Evolutionary conservation across 2,113 vertebrate species (phyloP), one percentile per base, ranked within the genome.

Genomic region (Falco punctatus): DNA sequence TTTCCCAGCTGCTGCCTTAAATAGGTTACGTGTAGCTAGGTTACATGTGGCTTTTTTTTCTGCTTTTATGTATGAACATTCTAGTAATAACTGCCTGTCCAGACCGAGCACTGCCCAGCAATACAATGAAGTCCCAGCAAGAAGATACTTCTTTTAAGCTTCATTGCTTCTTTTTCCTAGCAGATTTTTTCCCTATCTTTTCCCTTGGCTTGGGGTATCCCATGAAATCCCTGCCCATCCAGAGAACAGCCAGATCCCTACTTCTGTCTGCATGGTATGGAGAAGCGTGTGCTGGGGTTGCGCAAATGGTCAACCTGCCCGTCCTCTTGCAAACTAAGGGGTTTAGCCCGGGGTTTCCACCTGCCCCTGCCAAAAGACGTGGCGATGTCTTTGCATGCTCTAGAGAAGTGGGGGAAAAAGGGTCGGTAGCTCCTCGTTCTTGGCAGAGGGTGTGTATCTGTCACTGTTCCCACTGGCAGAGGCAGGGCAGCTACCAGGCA

Each of bases 401-500:
- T 46, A 69, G 66, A 57, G 58, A 55, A 91, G 20, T 15, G 35
- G 59, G 44, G 27, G 3, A 10, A 24, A 81, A 87, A 55, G 13
- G 15, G 3, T 35, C 33, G 20, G 44, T 23, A 44, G 32, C 32
- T 74, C 26, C 57, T 4, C 38, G 1, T 58, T 5, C 8, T 33
- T 11, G 18, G 35, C 55, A 44, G 27, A 17, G 19, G 9, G 14
- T 95, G 42, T 92, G 13, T 26, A 32, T 81, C 44, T 94, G 54
- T 91, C 7, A 0, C 81, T 92, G 17, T 93, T 95, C 59, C 73
- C n/a, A 64, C 80, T 4, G 73, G 14, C 96, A 99, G 98, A 98
- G 98, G 86, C 98, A 98, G 23, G 98, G 98, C 38, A 98, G 94
- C 46, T 95, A 97, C 87, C 98, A 97, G 58, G 23, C 92, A 0